Percentiles rank a stretch among this genome's conserved stretches.
phyloP scores from a whole-genome alignment of 2,113 vertebrate species.

The Ia io region DNA sequence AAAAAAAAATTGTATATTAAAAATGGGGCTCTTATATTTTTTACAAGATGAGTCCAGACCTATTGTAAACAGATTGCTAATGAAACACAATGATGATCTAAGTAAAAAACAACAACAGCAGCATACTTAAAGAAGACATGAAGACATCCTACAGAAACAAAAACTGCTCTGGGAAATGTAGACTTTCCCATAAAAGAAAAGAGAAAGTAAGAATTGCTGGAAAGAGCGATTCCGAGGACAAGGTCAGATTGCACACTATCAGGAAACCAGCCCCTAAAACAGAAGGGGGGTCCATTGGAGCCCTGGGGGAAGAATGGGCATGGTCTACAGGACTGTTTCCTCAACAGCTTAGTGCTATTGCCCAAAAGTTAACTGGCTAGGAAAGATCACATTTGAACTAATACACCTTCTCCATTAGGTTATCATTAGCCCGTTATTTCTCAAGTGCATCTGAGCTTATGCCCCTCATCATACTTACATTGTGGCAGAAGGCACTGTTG shows the following conservation, averaged over 20 bases:
- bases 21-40: accelerated
- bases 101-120: neutral
- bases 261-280: neutral
- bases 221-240: neutral
- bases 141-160: neutral
- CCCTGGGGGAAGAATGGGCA: accelerated
- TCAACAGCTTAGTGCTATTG: neutral
- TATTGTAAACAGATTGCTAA: neutral
- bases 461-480: neutral
- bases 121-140: neutral
- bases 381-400: neutral
- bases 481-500: neutral
- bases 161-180: neutral
- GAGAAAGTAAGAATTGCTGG: neutral
- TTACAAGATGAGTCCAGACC: neutral
- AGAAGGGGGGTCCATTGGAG: neutral
- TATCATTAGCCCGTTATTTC: neutral
- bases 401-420: neutral
- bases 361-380: neutral
- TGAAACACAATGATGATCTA: neutral
- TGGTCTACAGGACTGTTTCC: neutral
- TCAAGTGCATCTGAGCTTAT: neutral
- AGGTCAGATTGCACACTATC: neutral
- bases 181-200: neutral
- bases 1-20: neutral